Evolutionary conservation across 2,797 vertebrate species (phyloP).

Genomic region (Adrianichthys oophorus): DNA sequence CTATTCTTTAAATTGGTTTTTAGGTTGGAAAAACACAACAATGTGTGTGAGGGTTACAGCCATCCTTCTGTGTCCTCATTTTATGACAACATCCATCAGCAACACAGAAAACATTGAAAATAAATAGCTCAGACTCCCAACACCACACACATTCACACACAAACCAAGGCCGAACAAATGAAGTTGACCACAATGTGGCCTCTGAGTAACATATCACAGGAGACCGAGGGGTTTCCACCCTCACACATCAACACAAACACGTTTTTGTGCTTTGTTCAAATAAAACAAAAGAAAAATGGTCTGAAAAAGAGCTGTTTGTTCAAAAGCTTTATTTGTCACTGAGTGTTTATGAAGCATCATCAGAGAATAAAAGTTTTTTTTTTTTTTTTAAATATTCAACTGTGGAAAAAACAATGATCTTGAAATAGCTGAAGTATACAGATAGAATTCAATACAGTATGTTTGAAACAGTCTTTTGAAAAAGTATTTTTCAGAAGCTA

Average conservation of each 20-base stretch:
- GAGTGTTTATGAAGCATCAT: too few relatives aligned
- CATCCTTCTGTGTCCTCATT: constrained; percentile 49
- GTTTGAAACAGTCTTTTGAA: too few relatives aligned
- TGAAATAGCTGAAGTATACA: too few relatives aligned
- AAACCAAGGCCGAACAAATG: constrained; percentile 55
- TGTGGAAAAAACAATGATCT: too few relatives aligned
- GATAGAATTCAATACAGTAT: too few relatives aligned
- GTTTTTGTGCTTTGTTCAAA: background rate
- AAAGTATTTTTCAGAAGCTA: too few relatives aligned
- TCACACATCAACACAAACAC: constrained; percentile 5
- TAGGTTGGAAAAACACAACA: constrained; percentile 54
- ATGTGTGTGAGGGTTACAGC: constrained; percentile 58
- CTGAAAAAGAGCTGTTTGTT: too few relatives aligned
- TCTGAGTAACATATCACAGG: constrained; percentile 54
- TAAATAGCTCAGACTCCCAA: constrained; percentile 3
- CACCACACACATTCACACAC: constrained; percentile 18
- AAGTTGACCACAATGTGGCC: constrained; percentile 69
- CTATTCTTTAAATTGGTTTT: constrained; percentile 16
- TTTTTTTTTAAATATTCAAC: too few relatives aligned
- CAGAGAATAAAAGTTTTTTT: too few relatives aligned
- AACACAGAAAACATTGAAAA: constrained; percentile 16
- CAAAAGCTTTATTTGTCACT: too few relatives aligned
- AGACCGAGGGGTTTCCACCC: constrained; percentile 47
- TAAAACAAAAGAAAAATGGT: background rate
- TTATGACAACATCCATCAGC: constrained; percentile 57